These are phyloP conservation scores for Bubo bubo DNA, from an alignment of 2,113 vertebrate genomes.

Conservation along the genomic window DNA sequence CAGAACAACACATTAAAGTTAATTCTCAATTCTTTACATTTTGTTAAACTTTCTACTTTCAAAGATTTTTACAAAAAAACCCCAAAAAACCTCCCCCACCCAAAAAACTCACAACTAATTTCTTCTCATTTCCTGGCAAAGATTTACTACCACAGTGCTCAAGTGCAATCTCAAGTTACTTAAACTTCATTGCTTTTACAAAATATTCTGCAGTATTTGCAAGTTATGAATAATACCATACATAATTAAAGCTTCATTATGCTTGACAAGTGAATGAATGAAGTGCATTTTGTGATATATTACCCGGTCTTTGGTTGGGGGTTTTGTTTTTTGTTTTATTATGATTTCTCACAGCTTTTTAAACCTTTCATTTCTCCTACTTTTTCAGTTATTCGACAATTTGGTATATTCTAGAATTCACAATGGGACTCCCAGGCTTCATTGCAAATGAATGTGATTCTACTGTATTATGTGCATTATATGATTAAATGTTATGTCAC, in stretches of 20 bases:
- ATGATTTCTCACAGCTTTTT: background rate
- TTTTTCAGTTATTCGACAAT: background rate
- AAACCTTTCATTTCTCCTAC: background rate
- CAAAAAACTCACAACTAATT: background rate
- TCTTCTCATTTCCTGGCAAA: background rate
- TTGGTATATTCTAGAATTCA: background rate
- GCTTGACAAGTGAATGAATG: background rate
- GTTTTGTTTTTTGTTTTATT: background rate
- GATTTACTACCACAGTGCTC: background rate
- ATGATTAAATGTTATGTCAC: background rate
- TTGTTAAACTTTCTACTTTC: background rate
- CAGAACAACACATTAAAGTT: background rate
- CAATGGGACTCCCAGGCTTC: background rate
- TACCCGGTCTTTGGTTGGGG: background rate
- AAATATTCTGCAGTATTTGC: conserved; percentile 17
- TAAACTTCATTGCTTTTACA: background rate
- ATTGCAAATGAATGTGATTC: conserved; percentile 15
- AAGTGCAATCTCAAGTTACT: background rate
- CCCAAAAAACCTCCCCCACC: background rate
- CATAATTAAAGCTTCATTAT: conserved; percentile 39
- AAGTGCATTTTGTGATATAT: background rate
- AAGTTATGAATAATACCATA: background rate
- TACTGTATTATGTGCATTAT: background rate
- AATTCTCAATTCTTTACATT: background rate
- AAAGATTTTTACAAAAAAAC: background rate